A percentile compares a stretch with the other conserved stretches of the same genome.
These are phyloP conservation scores for Ficedula albicollis DNA, from an alignment of 2,797 vertebrate genomes.

Conservation along the genomic window DNA sequence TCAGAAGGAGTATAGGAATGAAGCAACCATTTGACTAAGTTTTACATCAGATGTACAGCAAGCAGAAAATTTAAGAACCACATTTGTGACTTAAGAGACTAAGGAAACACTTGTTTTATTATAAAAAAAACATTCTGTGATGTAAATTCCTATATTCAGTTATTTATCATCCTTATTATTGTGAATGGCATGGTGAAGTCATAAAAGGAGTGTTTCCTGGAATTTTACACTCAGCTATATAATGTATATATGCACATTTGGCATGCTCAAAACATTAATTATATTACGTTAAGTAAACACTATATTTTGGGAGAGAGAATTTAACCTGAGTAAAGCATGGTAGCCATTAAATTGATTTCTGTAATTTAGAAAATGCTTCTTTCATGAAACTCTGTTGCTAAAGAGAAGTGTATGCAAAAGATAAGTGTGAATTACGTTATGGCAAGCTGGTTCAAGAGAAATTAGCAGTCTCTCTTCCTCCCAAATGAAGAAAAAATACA, in stretches of 20 bases:
- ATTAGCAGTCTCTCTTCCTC: not conserved
- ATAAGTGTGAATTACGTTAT: not conserved
- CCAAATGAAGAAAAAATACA: not conserved
- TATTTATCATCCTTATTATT: not conserved
- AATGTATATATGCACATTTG: not conserved
- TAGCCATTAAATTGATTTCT: not conserved
- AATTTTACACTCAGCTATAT: not conserved
- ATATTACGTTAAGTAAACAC: not conserved
- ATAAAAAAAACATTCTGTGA: not conserved
- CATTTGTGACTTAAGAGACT: not conserved
- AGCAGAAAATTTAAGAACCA: not conserved
- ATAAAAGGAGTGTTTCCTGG: not conserved
- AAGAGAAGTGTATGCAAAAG: not conserved
- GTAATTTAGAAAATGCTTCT: not conserved
- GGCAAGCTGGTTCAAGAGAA: not conserved
- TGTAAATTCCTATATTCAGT: not conserved
- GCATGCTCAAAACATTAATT: not conserved
- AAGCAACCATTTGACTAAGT: not conserved
- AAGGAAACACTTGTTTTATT: not conserved
- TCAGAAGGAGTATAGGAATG: not conserved
- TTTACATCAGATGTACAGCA: not conserved
- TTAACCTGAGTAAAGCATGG: not conserved
- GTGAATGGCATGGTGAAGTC: not conserved
- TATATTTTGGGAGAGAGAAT: not conserved
- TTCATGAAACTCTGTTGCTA: not conserved